Conservation (phyloP, 2,888 invertebrate species). For the Carterocephalus palaemon region DNA sequence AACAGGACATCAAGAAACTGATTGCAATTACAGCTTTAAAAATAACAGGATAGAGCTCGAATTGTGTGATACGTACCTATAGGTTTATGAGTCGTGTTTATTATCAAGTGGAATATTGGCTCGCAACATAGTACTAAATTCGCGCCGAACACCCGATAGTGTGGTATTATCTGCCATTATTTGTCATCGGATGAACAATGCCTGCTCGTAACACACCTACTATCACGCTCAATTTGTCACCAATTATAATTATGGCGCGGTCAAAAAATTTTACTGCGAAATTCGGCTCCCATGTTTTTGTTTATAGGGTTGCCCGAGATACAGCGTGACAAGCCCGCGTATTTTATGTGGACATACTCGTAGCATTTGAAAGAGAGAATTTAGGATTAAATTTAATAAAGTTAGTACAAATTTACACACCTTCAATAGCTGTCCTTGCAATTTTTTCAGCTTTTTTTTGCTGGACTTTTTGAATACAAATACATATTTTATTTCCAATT, state of each 20-base stretch:
- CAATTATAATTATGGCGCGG: conserved; percentile 52
- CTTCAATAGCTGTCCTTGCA: too few species aligned
- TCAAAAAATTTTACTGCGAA: conserved; percentile 40
- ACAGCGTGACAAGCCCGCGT: too few species aligned
- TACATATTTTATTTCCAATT: too few species aligned
- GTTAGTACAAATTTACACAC: too few species aligned
- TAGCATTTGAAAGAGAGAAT: too few species aligned
- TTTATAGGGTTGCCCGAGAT: too few species aligned
- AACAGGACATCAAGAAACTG: not conserved
- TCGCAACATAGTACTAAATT: conserved; percentile 73
- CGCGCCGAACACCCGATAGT: conserved; percentile 69
- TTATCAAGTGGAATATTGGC: conserved; percentile 74
- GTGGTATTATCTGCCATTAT: conserved; percentile 77
- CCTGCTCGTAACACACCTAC: conserved; percentile 51
- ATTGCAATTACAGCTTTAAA: conserved; percentile 10
- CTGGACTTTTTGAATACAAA: too few species aligned
- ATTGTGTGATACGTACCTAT: conserved; percentile 27
- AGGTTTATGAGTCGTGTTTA: conserved; percentile 61
- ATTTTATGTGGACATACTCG: too few species aligned
- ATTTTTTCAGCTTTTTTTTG: too few species aligned
- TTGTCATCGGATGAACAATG: conserved; percentile 75
- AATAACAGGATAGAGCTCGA: conserved; percentile 13
- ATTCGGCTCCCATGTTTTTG: conserved; percentile 11
- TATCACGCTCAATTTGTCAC: conserved; percentile 69
- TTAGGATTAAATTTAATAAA: too few species aligned